Percentiles rank a stretch among this genome's conserved stretches.
Evolutionary conservation across 2,888 invertebrate species (phyloP).

Genomic region (Trichopria drosophilae): DNA sequence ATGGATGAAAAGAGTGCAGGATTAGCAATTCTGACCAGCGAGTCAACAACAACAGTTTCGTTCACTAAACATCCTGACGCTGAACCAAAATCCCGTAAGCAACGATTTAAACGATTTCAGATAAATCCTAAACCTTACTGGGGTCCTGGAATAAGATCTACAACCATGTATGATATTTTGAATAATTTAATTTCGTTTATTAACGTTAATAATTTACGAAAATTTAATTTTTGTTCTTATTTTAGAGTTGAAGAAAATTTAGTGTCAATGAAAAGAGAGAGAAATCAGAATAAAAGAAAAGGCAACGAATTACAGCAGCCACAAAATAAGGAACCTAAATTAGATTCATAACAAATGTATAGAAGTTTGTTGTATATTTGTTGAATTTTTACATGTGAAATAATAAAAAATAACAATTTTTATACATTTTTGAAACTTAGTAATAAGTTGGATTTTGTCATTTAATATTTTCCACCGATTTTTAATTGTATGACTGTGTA

Average conservation of each 20-base stretch:
- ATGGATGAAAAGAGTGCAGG: constrained; percentile 61
- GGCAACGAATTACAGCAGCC: too few species aligned
- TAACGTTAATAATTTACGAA: background rate
- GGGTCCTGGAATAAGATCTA: constrained; percentile 87
- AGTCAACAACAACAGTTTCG: constrained; percentile 59
- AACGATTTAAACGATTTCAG: constrained; percentile 78
- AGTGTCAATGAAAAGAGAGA: constrained; percentile 30
- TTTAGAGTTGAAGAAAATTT: constrained; percentile 31
- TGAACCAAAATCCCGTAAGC: constrained; percentile 77
- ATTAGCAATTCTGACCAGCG: constrained; percentile 63
- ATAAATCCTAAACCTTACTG: constrained; percentile 84
- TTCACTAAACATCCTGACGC: constrained; percentile 70
- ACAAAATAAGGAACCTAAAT: too few species aligned
- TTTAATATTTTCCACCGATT: too few species aligned
- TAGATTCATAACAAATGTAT: too few species aligned
- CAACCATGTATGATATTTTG: constrained; percentile 69
- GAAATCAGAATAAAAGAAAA: constrained; percentile 34
- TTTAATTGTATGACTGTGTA: too few species aligned
- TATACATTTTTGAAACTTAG: too few species aligned
- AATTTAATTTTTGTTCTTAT: constrained; percentile 3
- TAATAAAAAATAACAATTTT: too few species aligned
- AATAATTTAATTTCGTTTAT: background rate
- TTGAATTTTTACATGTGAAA: too few species aligned
- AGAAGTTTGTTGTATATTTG: too few species aligned
- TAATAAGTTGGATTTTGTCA: too few species aligned